These are phyloP conservation scores for Monopis laevigella DNA, from an alignment of 2,888 invertebrate species.

Conservation along the genomic window DNA sequence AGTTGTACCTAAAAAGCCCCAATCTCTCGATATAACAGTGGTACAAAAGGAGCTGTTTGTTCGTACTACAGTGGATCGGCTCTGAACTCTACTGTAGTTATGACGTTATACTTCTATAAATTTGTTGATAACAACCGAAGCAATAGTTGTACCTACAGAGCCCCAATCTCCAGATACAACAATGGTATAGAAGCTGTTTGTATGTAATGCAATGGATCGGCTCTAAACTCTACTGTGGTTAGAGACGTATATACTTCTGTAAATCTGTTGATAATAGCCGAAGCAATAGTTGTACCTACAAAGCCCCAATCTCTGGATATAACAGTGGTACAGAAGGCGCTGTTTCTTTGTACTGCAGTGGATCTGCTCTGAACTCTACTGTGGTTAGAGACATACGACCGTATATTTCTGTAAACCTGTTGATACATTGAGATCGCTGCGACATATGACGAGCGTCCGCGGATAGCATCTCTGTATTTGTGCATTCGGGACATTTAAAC, in stretches of 20 bases:
- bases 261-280: too few relatives aligned
- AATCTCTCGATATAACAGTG: conserved; percentile 86
- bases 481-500: conserved; percentile 96
- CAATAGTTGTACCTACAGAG: too few relatives aligned
- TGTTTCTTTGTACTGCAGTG: conserved; percentile 88
- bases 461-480: conserved; percentile 92
- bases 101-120: conserved; percentile 83
- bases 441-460: conserved; percentile 94
- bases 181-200: too few relatives aligned
- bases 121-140: conserved; percentile 80
- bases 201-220: too few relatives aligned
- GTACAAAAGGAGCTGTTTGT: conserved; percentile 84
- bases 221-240: too few relatives aligned
- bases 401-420: conserved; percentile 79
- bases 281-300: conserved; percentile 70
- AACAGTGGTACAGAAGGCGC: conserved; percentile 87
- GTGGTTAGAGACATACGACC: conserved; percentile 87
- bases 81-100: conserved; percentile 85
- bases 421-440: conserved; percentile 90
- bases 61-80: conserved; percentile 95
- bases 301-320: conserved; percentile 86
- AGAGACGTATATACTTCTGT: too few relatives aligned
- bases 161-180: too few relatives aligned
- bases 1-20: conserved; percentile 78
- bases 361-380: conserved; percentile 95